These are phyloP conservation scores for Myoxocephalus aenaeus DNA, from an alignment of 2,797 vertebrate genomes.

Conservation along the genomic window DNA sequence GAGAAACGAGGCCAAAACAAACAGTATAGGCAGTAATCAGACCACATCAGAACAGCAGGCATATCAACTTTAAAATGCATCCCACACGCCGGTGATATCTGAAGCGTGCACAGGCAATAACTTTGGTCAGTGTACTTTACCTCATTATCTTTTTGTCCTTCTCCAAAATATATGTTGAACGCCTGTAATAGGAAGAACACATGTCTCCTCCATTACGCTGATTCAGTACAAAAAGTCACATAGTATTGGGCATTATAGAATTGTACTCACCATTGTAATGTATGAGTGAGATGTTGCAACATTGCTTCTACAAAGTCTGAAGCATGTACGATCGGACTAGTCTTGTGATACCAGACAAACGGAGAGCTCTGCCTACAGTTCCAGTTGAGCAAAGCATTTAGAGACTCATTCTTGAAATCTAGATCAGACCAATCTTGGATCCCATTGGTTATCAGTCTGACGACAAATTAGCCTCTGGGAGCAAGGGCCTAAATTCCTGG, in stretches of 20 bases:
- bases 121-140: background rate
- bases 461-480: background rate
- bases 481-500: background rate
- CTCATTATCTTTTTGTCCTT: constrained; percentile 19
- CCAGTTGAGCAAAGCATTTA: too few species aligned
- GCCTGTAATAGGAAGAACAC: background rate
- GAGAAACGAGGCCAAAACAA: constrained; percentile 40
- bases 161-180: background rate
- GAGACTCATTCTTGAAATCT: background rate
- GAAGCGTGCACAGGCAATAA: background rate
- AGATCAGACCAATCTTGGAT: background rate
- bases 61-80: background rate
- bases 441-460: background rate
- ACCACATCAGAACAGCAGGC: background rate
- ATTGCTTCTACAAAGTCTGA: background rate
- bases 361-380: background rate
- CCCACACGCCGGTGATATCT: constrained; percentile 11
- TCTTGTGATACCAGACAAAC: background rate
- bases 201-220: background rate
- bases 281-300: background rate
- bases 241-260: background rate
- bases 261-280: background rate
- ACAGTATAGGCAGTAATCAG: background rate
- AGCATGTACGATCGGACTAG: background rate
- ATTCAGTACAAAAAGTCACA: background rate